Conservation (phyloP, 2,797 vertebrate species). For the Delichon dasypus region DNA sequence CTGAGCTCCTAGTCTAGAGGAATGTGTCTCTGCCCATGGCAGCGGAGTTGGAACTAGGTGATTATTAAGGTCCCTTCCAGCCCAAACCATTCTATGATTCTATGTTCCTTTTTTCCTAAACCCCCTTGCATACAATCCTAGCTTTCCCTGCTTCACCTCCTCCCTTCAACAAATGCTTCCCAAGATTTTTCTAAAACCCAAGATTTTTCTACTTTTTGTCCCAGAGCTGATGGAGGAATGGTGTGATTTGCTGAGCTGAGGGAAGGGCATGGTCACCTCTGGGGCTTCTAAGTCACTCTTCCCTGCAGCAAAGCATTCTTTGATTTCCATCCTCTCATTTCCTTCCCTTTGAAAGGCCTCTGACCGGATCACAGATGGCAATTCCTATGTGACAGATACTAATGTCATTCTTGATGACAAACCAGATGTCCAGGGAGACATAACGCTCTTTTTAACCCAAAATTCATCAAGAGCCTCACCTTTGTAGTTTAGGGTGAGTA, state of each 20-base stretch:
- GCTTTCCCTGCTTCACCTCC: background rate
- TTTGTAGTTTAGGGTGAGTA: background rate
- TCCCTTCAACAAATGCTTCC: background rate
- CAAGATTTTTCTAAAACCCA: background rate
- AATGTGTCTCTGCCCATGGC: background rate
- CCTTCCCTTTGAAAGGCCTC: conserved; percentile 32
- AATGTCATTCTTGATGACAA: conserved; percentile 17
- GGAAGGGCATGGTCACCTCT: background rate
- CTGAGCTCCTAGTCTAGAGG: background rate
- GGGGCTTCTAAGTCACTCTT: background rate
- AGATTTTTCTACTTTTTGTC: background rate
- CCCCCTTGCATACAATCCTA: background rate
- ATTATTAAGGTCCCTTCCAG: background rate
- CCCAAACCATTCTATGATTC: background rate
- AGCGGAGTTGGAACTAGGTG: background rate
- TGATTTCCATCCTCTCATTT: background rate
- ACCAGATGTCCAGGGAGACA: conserved; percentile 25
- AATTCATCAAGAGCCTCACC: conserved; percentile 32
- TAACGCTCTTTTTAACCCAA: conserved; percentile 12
- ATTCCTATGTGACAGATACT: conserved; percentile 33
- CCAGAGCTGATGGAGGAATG: background rate
- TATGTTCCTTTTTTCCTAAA: background rate
- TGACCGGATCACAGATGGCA: conserved; percentile 5
- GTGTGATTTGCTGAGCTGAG: background rate
- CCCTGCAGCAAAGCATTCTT: background rate